A percentile compares a stretch with the other conserved stretches of the same genome.
Evolutionary conservation across 2,797 vertebrate genomes (phyloP).

Genomic region (Melanotaenia pygmaea): DNA sequence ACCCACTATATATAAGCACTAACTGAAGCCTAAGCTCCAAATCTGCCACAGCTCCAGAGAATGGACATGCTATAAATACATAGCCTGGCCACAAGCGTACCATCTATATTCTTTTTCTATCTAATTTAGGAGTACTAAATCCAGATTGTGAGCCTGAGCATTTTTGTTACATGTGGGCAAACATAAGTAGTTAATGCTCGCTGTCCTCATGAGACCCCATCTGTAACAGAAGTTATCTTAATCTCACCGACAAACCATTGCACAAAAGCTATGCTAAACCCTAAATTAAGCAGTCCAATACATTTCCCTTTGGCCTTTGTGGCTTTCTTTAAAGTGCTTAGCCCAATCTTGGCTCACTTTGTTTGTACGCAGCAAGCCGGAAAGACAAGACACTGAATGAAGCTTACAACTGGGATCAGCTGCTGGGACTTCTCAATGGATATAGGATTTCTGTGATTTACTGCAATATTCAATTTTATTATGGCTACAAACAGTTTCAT

Average conservation of each 20-base stretch:
- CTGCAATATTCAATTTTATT: conserved; percentile 12
- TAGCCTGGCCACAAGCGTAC: conserved; percentile 44
- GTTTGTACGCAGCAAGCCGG: conserved; percentile 32
- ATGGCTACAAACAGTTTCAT: conserved; percentile 1
- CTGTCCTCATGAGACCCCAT: conserved; percentile 30
- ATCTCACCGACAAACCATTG: conserved; percentile 54
- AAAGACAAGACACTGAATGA: conserved; percentile 16
- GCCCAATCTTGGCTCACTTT: conserved; percentile 39
- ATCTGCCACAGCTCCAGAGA: conserved; percentile 69
- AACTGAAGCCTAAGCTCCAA: conserved; percentile 70
- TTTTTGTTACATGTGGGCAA: conserved; percentile 13
- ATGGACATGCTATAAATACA: conserved; percentile 74
- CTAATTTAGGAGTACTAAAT: conserved; percentile 66
- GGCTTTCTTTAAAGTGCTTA: conserved; percentile 55
- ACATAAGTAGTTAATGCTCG: conserved; percentile 55
- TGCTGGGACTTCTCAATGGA: conserved; percentile 8
- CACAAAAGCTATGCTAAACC: conserved; percentile 30
- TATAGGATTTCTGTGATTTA: conserved; percentile 6
- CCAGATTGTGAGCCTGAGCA: conserved; percentile 29
- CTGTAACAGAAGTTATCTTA: conserved; percentile 45
- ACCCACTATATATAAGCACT: conserved; percentile 75
- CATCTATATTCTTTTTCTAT: conserved; percentile 48
- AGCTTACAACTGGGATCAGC: conserved; percentile 11
- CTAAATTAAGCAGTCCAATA: conserved; percentile 47
- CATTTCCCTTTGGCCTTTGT: conserved; percentile 36